Base-by-base conservation (phyloP, 2,888 invertebrate genomes). In the Hypomecis punctinalis region DNA sequence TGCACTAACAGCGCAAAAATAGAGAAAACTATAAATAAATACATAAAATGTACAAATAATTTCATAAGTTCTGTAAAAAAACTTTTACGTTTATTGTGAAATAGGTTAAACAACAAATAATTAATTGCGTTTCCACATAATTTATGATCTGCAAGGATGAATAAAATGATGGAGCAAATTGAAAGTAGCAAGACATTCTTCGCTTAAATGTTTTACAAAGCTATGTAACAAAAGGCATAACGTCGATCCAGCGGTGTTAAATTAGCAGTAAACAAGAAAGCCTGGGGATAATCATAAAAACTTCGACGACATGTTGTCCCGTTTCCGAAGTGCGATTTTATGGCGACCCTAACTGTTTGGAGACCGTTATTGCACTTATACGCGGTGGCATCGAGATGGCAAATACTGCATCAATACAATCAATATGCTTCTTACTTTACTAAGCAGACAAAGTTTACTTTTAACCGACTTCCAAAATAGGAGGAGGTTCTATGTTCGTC, bases 241-340 rank as follows among this genome's bases (percentile, higher is more conserved):
- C 39, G 51, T 57, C 55, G 23, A 61, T 61, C 23, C 23, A 3
- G 33, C 40, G 37, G 40, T 37, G 39, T 60, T 33, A 61, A 54
- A 48, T 10, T 47, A 13, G 5, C 35, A 45, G 56, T 37, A 48
- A 62, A 36, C 59, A 56, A 51, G 62, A 57, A 57, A 67, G 23
- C 37, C 52, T 3, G 52, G 53, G 13, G 52, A 65, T 68, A 46
- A 65, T 65, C 65, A 65, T 68, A 61, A 68, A 65, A 53, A 60
- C 33, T 39, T 61, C 62, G 52, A 52, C 52, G 49, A 35, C 48
- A 56, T 13, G 42, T 52, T 58, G 48, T 66, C 57, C 61, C 56
- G 46, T 56, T 56, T 62, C 43, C 43, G 55, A 42, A 46, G 45
- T 33, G 62, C 52, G 63, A 56, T 62, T 69, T 69, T 66, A 69